Evolutionary conservation across 2,888 invertebrate species (phyloP), one percentile per base, ranked within the genome.

Genomic region (Tridacna crocea): DNA sequence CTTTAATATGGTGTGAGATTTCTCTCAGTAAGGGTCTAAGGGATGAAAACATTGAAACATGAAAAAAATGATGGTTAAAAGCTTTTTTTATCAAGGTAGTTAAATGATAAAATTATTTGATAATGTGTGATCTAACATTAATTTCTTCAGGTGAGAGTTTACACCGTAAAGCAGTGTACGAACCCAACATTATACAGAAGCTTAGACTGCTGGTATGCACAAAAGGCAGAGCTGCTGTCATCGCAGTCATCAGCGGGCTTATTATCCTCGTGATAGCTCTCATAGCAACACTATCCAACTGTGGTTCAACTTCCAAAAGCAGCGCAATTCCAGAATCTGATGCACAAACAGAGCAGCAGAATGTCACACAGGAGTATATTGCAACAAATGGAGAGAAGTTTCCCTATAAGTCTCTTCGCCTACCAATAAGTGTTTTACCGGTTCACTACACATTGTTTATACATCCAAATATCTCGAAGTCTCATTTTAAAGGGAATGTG

Each of bases 391-490:
- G 92, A 11, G 80, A 93, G 46, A 76, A 84, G 17, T 94, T 92
- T 84, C 94, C 92, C 26, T 94, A 94, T 93, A 84, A 91, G 26
- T 79, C 92, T 46, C 89, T 94, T 17, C 92, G 94, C n/a, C 91
- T 95, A 47, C 95, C 95, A 0, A 55, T 74, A 17, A 80, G 82
- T 19, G 79, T 94, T 13, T 27, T 88, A 19, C 95, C 95, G 0
- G 96, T 96, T 89, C 96, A 97, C 88, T 99, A 99, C 94, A 97
- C 97, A 93, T 96, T 99, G 79, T 97, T 97, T 95, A 96, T 99
- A 90, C 98, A 98, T 95, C 98, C 99, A 13, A 98, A 99, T 94
- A 95, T 99, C 78, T 98, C 98, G 68, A 97, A 98, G 24, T 96
- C 97, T 75, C 97, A 97, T 94, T 96, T 98, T 75, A 97, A 97